Evolutionary conservation across 2,113 vertebrate genomes (phyloP), one percentile per base, ranked within the genome.

Genomic region (Stegostoma tigrinum): DNA sequence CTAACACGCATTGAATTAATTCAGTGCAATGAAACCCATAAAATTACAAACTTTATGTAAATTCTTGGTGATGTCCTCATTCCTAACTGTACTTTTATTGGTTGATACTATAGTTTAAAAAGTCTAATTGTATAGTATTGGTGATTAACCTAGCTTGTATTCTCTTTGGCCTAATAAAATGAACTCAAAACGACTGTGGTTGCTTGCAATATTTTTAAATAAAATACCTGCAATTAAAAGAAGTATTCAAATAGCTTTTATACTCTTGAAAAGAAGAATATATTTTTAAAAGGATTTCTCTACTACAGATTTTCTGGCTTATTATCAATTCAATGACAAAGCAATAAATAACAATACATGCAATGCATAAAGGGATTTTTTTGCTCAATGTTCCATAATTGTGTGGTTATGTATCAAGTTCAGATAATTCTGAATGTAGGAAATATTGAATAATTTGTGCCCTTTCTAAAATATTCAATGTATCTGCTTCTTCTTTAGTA

Each of bases 381-480:
- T 19, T 55, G 48, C 34, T 34, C 27, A 52, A 55, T 64, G 55
- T 91, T 61, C 52, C 14, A 67, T 38, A 67, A 93, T 21, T 34
- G 89, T 66, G 7, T 5, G 1, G 1, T 21, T n/a, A 0, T 24
- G 34, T 34, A 45, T n/a, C 66, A 95, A 30, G 67, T 72, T 72
- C 93, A 95, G 38, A 95, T 95, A 2, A 72, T 95, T 48, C 42
- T 48, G 45, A 72, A 95, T 30, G 45, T 72, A 34, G 42, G 12
- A 72, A 34, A 23, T 52, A 42, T 95, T 95, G 42, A 95, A 95
- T 95, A 95, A 72, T 95, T 52, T 75, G 42, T 95, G 67, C 45
- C 68, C 42, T 72, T 72, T 95, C 42, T 52, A 72, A 72, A 72
- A 95, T 95, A 27, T 70, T 95, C 52, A 95, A 95, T 95, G 68